Evolutionary conservation across 2,888 invertebrate species (phyloP), one percentile per base, ranked within the genome.

Genomic region (Griposia aprilina): DNA sequence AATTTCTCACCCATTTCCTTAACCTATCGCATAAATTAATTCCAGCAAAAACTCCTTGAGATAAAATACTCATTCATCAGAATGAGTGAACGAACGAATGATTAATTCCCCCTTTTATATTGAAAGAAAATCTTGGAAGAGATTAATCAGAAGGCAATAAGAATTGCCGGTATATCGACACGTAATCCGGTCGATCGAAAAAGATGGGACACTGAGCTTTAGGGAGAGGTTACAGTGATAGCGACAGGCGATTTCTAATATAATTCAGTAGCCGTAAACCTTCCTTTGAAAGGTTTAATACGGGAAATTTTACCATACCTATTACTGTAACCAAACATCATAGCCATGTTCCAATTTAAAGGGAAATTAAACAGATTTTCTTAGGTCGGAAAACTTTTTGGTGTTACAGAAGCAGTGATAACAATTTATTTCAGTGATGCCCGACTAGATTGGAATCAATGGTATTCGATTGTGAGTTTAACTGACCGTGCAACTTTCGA

Each of bases 121-220:
- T 48, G 57, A 84, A 76, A 78, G 79, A 84, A 78, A 87, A 71
- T 78, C 74, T 82, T 84, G 75, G 78, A 82, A 68, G 73, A 79
- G 82, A 87, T 87, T 86, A 84, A 84, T 83, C 76, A 73, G 79
- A 87, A 78, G 78, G 88, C 84, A 88, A 88, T 87, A 82, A 80
- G 78, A 82, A 86, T 85, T 81, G 77, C 69, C 78, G 70, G 62
- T 78, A 71, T 73, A 83, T 85, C 73, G 70, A 80, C 76, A 83
- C 82, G 76, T 88, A 85, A 87, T 88, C 80, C 80, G 57, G 65
- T 36, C 76, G 82, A 78, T 78, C 74, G 82, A 79, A 84, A 85
- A 85, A 84, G 79, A 85, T 82, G 85, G 76, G 66, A 82, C 75
- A 63, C 71, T 79, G 79, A 82, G 85, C 79, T 74, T 26, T 30